Conservation (phyloP, 2,113 vertebrate species). For the Mellivora capensis region DNA sequence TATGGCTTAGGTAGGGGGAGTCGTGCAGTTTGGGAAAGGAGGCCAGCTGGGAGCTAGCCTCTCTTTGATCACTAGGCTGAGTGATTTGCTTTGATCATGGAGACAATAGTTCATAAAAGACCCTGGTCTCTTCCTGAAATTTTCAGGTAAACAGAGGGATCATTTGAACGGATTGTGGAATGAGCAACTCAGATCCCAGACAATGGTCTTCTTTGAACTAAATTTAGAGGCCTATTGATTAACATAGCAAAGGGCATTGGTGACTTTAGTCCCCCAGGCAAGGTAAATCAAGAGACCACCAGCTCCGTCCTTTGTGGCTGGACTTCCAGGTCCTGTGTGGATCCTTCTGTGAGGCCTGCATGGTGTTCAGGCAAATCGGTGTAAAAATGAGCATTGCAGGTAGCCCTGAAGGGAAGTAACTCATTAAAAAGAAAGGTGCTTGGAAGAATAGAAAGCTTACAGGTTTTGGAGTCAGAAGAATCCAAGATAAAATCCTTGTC, state of each 20-base stretch:
- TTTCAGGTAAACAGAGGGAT: conserved; percentile 83
- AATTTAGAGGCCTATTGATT: conserved; percentile 73
- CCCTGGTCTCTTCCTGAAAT: conserved; percentile 76
- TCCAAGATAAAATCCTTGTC: neutral
- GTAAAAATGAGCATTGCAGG: neutral
- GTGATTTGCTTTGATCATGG: conserved; percentile 82
- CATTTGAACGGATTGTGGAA: conserved; percentile 72
- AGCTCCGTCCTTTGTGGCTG: neutral
- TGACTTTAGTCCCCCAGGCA: conserved; percentile 15
- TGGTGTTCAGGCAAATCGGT: neutral
- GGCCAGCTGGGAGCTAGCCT: conserved; percentile 75
- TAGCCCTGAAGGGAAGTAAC: neutral
- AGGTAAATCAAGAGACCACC: conserved; percentile 53
- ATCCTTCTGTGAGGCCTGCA: neutral
- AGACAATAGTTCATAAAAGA: conserved; percentile 80
- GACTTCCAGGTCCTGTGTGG: neutral
- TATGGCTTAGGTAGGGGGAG: conserved; percentile 61
- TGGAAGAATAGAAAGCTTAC: neutral
- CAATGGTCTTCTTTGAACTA: conserved; percentile 81
- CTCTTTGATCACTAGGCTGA: conserved; percentile 81
- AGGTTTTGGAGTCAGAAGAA: neutral
- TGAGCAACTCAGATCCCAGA: conserved; percentile 78
- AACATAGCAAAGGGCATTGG: conserved; percentile 76
- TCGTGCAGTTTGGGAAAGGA: conserved; percentile 64
- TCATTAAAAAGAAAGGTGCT: neutral